Percentiles rank a stretch among this genome's conserved stretches.
These are phyloP conservation scores for Salvelinus namaycush DNA, from an alignment of 2,113 vertebrate genomes.

Conservation along the genomic window DNA sequence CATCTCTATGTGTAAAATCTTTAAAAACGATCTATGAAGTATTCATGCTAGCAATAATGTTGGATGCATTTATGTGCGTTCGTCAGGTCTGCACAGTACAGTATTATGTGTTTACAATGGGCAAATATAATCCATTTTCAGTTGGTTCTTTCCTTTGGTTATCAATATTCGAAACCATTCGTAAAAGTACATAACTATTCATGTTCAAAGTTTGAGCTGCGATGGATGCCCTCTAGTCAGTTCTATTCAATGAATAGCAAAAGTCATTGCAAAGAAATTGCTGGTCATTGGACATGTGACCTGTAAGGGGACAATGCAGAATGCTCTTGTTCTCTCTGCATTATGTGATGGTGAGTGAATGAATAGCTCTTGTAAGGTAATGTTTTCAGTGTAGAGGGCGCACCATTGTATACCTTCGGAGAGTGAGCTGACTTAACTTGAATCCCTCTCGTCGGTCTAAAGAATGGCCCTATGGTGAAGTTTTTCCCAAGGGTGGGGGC, in stretches of 20 bases:
- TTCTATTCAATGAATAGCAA: conserved; percentile 16
- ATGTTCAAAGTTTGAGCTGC: neutral
- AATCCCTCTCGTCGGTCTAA: conserved; percentile 52
- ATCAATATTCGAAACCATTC: neutral
- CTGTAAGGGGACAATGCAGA: conserved; percentile 58
- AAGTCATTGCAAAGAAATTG: conserved; percentile 8
- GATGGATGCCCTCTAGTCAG: neutral
- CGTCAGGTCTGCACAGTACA: neutral
- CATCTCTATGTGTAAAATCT: no score
- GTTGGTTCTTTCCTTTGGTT: neutral
- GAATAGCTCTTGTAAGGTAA: conserved; percentile 54
- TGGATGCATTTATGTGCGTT: no score
- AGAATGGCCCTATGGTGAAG: conserved; percentile 30
- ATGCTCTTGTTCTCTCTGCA: conserved; percentile 32
- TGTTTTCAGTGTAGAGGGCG: conserved; percentile 47
- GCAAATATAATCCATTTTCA: neutral
- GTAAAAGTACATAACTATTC: neutral
- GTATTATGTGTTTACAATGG: neutral
- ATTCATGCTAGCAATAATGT: no score
- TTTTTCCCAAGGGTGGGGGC: conserved; percentile 31
- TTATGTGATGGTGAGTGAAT: conserved; percentile 16
- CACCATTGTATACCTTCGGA: conserved; percentile 50
- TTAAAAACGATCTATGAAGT: no score
- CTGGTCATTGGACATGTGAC: conserved; percentile 44
- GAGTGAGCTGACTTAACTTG: conserved; percentile 31